Evolutionary conservation across 2,797 vertebrate genomes (phyloP).

Genomic region (Echiichthys vipera): DNA sequence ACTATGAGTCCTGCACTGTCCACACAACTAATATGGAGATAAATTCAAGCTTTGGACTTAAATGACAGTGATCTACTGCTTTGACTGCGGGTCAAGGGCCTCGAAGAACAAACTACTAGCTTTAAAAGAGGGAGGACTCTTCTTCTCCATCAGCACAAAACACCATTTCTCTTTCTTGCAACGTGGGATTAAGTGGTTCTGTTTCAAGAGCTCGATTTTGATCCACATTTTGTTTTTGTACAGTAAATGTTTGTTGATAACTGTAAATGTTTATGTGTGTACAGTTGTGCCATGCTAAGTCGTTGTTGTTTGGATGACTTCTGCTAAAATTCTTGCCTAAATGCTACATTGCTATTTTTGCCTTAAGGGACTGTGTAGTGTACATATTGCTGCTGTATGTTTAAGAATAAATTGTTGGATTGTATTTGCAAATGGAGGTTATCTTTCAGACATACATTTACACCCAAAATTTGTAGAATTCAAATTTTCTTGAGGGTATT

Average conservation of each 20-base stretch:
- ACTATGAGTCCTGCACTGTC: conserved; percentile 64
- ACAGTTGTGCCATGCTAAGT: conserved; percentile 71
- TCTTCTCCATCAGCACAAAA: conserved; percentile 58
- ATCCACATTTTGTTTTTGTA: conserved; percentile 82
- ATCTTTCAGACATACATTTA: neutral
- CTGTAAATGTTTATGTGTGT: conserved; percentile 81
- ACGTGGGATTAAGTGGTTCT: conserved; percentile 90
- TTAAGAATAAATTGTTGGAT: conserved; percentile 82
- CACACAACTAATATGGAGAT: conserved; percentile 46
- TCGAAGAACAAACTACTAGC: conserved; percentile 66
- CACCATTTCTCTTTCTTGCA: conserved; percentile 78
- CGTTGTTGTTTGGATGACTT: conserved; percentile 67
- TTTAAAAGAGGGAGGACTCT: conserved; percentile 58
- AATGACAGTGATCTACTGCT: conserved; percentile 44
- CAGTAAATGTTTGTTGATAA: conserved; percentile 80
- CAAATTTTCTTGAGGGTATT: neutral
- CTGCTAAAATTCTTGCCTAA: conserved; percentile 65
- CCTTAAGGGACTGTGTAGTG: conserved; percentile 62
- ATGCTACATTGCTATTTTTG: conserved; percentile 60
- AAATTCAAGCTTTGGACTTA: conserved; percentile 73
- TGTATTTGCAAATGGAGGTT: conserved; percentile 59
- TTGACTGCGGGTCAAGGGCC: conserved; percentile 60
- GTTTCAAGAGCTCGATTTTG: conserved; percentile 94
- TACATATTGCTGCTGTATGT: conserved; percentile 71
- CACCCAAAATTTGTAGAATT: neutral